These are phyloP conservation scores for Pseudomyrmex dendroicus DNA, from an alignment of 1,140 invertebrate species.

Conservation along the genomic window DNA sequence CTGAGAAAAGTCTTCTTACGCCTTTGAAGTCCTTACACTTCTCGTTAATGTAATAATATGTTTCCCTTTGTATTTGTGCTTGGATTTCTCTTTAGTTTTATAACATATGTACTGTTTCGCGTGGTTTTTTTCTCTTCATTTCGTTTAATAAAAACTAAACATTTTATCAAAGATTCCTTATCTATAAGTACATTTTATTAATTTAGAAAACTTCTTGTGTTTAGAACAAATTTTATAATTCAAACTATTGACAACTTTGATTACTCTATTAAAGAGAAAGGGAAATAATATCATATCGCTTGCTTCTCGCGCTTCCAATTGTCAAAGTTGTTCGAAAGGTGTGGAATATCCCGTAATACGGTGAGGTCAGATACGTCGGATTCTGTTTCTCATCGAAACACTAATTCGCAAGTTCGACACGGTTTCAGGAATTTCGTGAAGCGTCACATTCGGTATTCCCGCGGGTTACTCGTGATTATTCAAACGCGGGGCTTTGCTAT, in stretches of 20 bases:
- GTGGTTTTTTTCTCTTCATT: neutral
- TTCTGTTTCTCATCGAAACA: conserved; percentile 36
- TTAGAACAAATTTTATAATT: too few relatives aligned
- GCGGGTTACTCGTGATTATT: conserved; percentile 55
- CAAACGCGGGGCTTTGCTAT: conserved; percentile 49
- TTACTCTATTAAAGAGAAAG: neutral
- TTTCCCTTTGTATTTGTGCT: neutral
- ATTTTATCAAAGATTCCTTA: neutral
- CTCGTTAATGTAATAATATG: conserved; percentile 35
- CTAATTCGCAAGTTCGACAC: conserved; percentile 38
- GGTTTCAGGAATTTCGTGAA: conserved; percentile 42
- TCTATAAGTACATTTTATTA: neutral
- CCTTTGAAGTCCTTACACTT: conserved; percentile 13
- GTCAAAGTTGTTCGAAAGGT: conserved; percentile 14
- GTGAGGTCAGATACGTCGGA: conserved; percentile 25
- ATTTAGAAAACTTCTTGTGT: neutral
- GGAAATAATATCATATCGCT: neutral
- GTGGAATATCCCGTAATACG: neutral
- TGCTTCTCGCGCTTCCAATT: neutral
- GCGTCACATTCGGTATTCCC: conserved; percentile 45
- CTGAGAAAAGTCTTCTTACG: conserved; percentile 10
- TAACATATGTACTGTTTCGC: too few relatives aligned
- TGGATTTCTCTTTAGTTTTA: too few relatives aligned
- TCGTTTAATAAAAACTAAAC: neutral
- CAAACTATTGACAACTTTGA: neutral